phyloP scores from a whole-genome alignment of 2,888 invertebrate species.

The Ariolimax columbianus region DNA sequence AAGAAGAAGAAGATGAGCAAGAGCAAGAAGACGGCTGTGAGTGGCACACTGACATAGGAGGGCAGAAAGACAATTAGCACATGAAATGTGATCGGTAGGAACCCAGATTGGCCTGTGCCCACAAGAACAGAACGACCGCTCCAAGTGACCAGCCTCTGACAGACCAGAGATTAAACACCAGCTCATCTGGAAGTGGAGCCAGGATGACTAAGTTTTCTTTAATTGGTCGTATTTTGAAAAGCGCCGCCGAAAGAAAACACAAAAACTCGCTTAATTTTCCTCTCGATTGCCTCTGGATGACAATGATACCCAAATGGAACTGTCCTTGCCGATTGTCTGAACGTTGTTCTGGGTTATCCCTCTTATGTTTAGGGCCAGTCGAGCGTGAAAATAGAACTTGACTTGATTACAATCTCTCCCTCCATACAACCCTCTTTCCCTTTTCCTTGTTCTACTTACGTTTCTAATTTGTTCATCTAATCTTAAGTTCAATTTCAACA shows the following conservation, averaged over 20 bases:
- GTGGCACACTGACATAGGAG: too few species aligned
- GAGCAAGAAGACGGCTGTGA: too few species aligned
- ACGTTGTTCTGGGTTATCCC: too few species aligned
- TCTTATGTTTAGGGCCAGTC: too few species aligned
- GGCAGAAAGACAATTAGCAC: not conserved
- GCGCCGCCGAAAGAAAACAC: not conserved
- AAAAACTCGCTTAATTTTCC: not conserved
- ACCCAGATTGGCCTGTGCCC: not conserved
- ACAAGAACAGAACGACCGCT: not conserved
- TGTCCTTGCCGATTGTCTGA: not conserved
- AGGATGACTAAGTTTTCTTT: not conserved
- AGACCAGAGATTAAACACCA: not conserved
- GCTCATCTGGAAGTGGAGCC: not conserved
- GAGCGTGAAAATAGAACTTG: too few species aligned
- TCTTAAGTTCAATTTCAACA: too few species aligned
- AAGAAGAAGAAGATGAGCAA: too few species aligned
- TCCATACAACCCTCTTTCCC: too few species aligned
- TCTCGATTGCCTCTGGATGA: not conserved
- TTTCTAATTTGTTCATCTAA: too few species aligned
- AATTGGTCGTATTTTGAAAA: not conserved
- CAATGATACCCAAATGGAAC: not conserved
- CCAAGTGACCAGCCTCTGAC: not conserved
- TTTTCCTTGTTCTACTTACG: too few species aligned
- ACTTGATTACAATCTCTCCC: too few species aligned
- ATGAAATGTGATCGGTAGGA: not conserved